These are phyloP conservation scores for Lepidonotus clava DNA, from an alignment of 2,888 invertebrate genomes.

Conservation along the genomic window DNA sequence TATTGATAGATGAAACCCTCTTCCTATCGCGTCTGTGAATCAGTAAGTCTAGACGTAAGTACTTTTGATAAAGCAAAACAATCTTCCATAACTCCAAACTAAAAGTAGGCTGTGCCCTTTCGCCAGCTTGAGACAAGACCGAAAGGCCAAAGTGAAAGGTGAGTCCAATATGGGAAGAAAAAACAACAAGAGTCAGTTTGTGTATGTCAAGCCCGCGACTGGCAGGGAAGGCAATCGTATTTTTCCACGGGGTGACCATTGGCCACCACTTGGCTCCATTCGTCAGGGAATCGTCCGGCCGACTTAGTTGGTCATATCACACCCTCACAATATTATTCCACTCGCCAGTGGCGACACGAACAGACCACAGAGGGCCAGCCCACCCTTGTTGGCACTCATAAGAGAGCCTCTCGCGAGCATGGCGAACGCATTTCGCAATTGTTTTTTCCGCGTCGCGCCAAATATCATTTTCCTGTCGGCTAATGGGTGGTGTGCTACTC, in stretches of 20 bases:
- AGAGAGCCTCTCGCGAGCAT: background rate
- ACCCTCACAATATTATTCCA: slow-evolving; percentile 44
- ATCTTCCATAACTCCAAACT: too few species aligned
- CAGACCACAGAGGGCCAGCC: background rate
- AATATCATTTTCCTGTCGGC: slow-evolving; percentile 48
- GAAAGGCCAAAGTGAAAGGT: too few species aligned
- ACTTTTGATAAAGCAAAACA: too few species aligned
- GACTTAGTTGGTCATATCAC: slow-evolving; percentile 25
- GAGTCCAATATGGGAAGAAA: too few species aligned
- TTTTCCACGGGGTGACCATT: slow-evolving; percentile 17
- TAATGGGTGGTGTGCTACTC: background rate
- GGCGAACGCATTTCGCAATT: slow-evolving; percentile 31
- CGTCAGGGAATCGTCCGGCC: background rate
- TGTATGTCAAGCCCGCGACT: too few species aligned
- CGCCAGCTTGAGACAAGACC: too few species aligned
- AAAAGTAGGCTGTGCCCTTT: too few species aligned
- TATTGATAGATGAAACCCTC: too few species aligned
- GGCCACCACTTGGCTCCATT: slow-evolving; percentile 6
- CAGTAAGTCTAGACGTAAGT: too few species aligned
- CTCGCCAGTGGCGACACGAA: background rate
- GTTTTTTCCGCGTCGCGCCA: slow-evolving; percentile 21
- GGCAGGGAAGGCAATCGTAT: background rate
- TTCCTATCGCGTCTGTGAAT: too few species aligned
- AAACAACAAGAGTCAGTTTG: too few species aligned
- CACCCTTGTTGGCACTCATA: slow-evolving; percentile 25